phyloP scores from a whole-genome alignment of 2,113 vertebrate species.

The Gambusia holbrooki region DNA sequence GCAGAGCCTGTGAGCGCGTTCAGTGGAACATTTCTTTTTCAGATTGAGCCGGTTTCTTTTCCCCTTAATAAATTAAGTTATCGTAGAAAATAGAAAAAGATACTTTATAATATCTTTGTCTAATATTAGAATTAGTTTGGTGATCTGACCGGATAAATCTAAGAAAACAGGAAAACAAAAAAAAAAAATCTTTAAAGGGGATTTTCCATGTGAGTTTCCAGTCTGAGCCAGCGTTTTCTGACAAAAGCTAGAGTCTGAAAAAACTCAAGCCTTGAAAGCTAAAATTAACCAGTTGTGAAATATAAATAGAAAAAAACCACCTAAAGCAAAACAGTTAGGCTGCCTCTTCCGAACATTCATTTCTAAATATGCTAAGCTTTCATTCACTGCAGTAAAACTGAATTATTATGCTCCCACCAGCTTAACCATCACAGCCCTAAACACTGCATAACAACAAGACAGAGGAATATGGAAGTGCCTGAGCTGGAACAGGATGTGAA shows the following conservation, averaged over 20 bases:
- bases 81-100: neutral
- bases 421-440: slow-evolving; percentile 1
- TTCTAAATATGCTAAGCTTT: neutral
- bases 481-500: slow-evolving; percentile 18
- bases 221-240: too few species aligned
- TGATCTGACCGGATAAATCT: neutral
- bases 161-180: neutral
- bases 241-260: neutral
- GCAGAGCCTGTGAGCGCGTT: too few species aligned
- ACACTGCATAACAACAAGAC: slow-evolving; percentile 8
- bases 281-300: neutral
- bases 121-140: neutral
- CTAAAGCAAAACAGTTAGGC: neutral
- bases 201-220: neutral
- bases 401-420: slow-evolving; percentile 7
- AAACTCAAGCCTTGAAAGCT: neutral
- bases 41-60: neutral
- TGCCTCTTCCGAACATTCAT: neutral
- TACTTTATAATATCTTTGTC: too few species aligned
- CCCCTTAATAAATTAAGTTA: neutral
- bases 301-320: neutral
- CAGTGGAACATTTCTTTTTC: too few species aligned
- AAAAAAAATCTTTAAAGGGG: neutral
- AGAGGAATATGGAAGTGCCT: slow-evolving; percentile 10
- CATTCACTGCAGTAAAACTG: neutral